A percentile compares a stretch with the other conserved stretches of the same genome.
Conservation (phyloP, 2,797 vertebrate genomes). For the Harpagifer antarcticus region DNA sequence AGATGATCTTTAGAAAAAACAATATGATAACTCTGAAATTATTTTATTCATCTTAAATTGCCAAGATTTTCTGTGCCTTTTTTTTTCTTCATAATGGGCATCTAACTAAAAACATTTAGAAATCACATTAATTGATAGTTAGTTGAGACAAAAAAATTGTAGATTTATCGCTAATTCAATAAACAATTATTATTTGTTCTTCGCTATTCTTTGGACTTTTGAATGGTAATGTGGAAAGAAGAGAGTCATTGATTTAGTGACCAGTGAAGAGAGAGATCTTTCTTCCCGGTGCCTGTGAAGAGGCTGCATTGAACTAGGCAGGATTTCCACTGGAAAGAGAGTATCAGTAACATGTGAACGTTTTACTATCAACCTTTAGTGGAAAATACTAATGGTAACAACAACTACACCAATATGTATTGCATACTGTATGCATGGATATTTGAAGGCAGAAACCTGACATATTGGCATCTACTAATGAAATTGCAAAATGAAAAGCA, state of each 20-base stretch:
- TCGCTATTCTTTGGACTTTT: background rate
- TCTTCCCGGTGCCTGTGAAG: background rate
- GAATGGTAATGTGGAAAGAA: background rate
- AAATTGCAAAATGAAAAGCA: background rate
- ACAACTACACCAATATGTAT: background rate
- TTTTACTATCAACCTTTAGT: background rate
- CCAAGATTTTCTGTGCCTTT: background rate
- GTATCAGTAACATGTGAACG: background rate
- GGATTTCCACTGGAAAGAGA: background rate
- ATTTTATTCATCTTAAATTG: background rate
- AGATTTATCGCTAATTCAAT: no score
- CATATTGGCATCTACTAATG: background rate
- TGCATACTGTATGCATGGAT: no score
- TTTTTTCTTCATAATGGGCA: no score
- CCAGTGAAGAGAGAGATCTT: background rate
- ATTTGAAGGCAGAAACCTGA: background rate
- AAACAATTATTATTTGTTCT: no score
- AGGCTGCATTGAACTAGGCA: background rate
- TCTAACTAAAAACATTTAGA: no score
- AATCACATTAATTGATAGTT: no score
- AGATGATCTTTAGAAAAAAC: background rate
- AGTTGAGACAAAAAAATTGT: no score
- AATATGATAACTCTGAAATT: background rate
- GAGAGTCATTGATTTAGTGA: background rate
- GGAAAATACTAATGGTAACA: background rate